Percentiles rank a stretch among this genome's conserved stretches.
Conservation (phyloP, 1,140 invertebrate species). For the Caenorhabditis briggsae region DNA sequence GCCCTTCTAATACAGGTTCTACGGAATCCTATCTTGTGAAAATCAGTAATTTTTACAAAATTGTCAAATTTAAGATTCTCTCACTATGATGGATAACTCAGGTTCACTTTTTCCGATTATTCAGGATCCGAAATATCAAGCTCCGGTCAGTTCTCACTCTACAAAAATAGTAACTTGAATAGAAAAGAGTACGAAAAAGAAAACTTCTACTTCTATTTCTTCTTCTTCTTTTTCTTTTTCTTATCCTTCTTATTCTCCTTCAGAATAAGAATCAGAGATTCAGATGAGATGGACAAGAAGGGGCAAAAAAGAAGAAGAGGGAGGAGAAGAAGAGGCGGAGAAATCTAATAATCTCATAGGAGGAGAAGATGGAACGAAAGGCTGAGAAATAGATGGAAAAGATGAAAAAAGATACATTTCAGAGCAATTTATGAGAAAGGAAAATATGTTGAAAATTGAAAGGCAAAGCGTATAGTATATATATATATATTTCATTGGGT, state of each 20-base stretch:
- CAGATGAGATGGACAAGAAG: constrained; percentile 41
- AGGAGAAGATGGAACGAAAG: constrained; percentile 6
- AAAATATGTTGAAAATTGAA: neutral
- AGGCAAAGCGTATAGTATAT: no score
- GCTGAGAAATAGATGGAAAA: constrained; percentile 21
- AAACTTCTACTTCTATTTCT: neutral
- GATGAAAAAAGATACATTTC: constrained; percentile 45
- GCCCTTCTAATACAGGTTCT: no score
- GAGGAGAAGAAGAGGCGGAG: constrained; percentile 8
- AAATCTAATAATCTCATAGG: constrained; percentile 43
- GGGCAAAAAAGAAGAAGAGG: constrained; percentile 7
- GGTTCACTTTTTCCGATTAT: no score
- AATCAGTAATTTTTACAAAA: no score
- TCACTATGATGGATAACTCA: no score
- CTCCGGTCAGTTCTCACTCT: neutral
- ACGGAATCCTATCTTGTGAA: no score
- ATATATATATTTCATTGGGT: neutral
- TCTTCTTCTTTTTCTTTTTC: neutral
- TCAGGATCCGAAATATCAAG: no score
- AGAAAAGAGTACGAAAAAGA: neutral
- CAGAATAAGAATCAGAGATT: constrained; percentile 48
- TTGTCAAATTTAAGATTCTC: no score
- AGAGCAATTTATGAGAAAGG: neutral
- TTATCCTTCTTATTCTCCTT: neutral
- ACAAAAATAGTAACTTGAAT: neutral